Evolutionary conservation across 2,888 invertebrate species (phyloP).

Genomic region (Oscheius sp.): DNA sequence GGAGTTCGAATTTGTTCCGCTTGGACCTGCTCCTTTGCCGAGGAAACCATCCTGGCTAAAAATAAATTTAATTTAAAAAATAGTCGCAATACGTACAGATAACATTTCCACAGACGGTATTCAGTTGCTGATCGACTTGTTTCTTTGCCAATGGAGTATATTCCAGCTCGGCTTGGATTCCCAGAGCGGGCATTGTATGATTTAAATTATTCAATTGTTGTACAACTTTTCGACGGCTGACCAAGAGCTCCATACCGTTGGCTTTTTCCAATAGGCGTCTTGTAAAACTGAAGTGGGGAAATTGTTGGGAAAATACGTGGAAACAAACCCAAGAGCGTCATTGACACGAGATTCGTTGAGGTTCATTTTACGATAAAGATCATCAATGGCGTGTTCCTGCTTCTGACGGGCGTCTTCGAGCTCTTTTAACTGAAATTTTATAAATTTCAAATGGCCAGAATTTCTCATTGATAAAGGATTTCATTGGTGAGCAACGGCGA

Average conservation of each 20-base stretch:
- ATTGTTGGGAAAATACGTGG: not conserved
- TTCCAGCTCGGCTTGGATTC: constrained; percentile 60
- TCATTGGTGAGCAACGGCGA: too few relatives aligned
- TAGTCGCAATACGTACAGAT: constrained; percentile 36
- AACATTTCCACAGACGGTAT: constrained; percentile 42
- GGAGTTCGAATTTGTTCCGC: constrained; percentile 16
- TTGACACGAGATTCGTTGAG: constrained; percentile 57
- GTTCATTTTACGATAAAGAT: constrained; percentile 63
- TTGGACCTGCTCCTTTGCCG: constrained; percentile 22
- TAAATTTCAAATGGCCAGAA: too few relatives aligned
- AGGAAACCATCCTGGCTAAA: constrained; percentile 35
- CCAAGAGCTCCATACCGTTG: constrained; percentile 62
- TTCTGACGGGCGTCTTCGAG: constrained; percentile 60
- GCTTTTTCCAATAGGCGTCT: constrained; percentile 60
- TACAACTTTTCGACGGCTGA: constrained; percentile 63
- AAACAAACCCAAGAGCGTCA: constrained; percentile 56
- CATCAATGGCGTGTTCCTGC: constrained; percentile 61
- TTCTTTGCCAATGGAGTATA: constrained; percentile 51
- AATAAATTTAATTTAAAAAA: not conserved
- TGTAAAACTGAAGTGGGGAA: constrained; percentile 54
- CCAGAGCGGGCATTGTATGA: constrained; percentile 64
- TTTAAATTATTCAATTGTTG: constrained; percentile 63
- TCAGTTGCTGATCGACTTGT: constrained; percentile 47
- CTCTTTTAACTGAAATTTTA: constrained; percentile 45
- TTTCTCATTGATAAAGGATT: not conserved